Percentiles rank a stretch among this genome's conserved stretches.
These are phyloP conservation scores for Osmerus eperlanus DNA, from an alignment of 2,113 vertebrate genomes.

Conservation along the genomic window DNA sequence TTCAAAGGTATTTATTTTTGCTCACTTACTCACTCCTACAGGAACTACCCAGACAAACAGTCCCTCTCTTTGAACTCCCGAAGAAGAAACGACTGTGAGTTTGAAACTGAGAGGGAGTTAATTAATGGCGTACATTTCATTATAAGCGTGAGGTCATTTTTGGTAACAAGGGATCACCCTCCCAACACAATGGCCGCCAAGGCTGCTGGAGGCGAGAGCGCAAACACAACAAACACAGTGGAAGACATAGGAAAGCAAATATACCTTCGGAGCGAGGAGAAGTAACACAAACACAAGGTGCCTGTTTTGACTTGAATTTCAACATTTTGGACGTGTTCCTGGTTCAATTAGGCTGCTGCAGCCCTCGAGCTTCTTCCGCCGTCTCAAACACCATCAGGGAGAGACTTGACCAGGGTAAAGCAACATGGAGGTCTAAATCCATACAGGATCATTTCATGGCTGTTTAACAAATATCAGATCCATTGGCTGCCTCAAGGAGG, in stretches of 20 bases:
- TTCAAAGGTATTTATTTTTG: conserved; percentile 18
- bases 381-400: conserved; percentile 2
- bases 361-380: not conserved
- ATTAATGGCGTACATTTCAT: conserved; percentile 27
- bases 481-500: conserved; percentile 26
- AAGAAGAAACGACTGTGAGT: conserved; percentile 12
- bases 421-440: conserved; percentile 27
- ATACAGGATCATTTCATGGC: conserved; percentile 35
- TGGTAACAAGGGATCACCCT: conserved; percentile 5
- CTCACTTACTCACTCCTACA: conserved; percentile 11
- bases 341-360: conserved; percentile 23
- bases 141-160: conserved; percentile 29
- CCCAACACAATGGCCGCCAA: conserved; percentile 18
- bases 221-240: conserved; percentile 10
- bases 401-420: conserved; percentile 37
- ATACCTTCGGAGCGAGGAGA: conserved; percentile 15
- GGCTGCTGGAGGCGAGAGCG: conserved; percentile 10
- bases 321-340: conserved; percentile 18
- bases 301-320: conserved; percentile 33
- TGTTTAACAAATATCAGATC: conserved; percentile 30
- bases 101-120: conserved; percentile 12
- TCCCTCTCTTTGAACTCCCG: conserved; percentile 23
- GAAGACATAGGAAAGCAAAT: conserved; percentile 31
- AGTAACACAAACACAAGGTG: conserved; percentile 7
- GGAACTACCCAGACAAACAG: not conserved